A percentile compares a stretch with the other conserved stretches of the same genome.
Conservation (phyloP, 2,113 vertebrate genomes). For the Eulemur macaco region DNA sequence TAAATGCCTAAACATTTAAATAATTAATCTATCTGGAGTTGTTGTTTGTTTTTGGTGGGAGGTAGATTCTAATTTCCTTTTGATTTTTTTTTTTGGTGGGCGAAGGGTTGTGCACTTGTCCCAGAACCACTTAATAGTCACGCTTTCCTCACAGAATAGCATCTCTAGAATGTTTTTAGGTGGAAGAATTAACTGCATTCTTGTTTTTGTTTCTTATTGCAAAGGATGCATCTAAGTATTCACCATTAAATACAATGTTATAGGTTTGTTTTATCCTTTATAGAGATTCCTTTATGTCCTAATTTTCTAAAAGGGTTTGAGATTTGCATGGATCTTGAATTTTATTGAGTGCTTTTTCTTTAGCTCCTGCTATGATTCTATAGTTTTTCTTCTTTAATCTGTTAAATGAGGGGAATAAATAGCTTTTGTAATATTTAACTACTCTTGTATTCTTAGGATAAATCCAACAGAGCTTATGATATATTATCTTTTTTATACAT, state of each 20-base stretch:
- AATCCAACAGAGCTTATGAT: not conserved
- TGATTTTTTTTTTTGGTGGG: not conserved
- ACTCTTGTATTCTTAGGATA: not conserved
- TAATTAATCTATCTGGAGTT: not conserved
- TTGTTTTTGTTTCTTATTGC: constrained; percentile 4
- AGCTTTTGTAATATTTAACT: constrained; percentile 24
- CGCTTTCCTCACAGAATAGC: not conserved
- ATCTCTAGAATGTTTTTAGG: not conserved
- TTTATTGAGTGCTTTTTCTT: constrained; percentile 49
- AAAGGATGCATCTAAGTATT: not conserved
- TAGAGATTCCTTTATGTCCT: not conserved
- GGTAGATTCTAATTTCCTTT: not conserved
- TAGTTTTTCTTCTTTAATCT: not conserved
- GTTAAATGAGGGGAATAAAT: constrained; percentile 1
- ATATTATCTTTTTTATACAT: not conserved
- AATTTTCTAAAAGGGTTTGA: constrained; percentile 47
- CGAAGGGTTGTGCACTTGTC: not conserved
- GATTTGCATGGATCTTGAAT: not conserved
- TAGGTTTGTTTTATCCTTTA: not conserved
- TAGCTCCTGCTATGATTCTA: not conserved
- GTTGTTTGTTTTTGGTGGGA: not conserved
- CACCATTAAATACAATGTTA: not conserved
- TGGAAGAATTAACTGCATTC: not conserved
- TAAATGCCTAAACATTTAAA: not conserved
- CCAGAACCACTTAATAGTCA: not conserved